Base-by-base conservation (phyloP, 2,888 invertebrate genomes). In the Chrysodeixis includens region DNA sequence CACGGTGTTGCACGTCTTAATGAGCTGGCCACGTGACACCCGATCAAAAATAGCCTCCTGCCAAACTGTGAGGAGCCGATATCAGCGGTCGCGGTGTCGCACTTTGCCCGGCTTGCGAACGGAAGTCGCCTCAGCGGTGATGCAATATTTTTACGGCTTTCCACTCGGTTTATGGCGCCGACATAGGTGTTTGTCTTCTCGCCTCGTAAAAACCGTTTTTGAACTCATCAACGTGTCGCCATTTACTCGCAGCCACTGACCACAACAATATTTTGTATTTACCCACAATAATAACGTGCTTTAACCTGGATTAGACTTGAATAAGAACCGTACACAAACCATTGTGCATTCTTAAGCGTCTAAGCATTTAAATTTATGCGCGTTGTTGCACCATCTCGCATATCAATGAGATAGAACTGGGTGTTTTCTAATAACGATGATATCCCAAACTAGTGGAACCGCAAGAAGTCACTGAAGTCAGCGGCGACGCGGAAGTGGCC, bases 401-500 rank as follows among this genome's bases (percentile, higher is more conserved):
- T 78, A 54, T 68, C 56, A 72, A 77, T 71, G 66, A 82, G 79
- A 77, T 77, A 67, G 53, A 73, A 62, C 32, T 46, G 56, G 52
- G 63, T 67, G 66, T 78, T 80, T 78, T 78, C 75, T 71, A 73
- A 78, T 67, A 68, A 64, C 64, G 40, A 20, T 63, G 69, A 68
- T 81, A 62, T 54, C 54, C 60, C 30, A 78, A 82, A 83, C 76
- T 76, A 65, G 73, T 76, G 51, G 54, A 66, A 59, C 58, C 56
- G 40, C 52, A 64, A 70, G 59, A 78, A 76, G 54, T 69, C 55
- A 75, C 71, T 71, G 35, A 63, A 69, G 62, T 64, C 67, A 67
- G 61, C 71, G 76, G 79, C 81, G 81, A 81, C 76, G 76, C 79
- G 80, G 79, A 85, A 80, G 75, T 87, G 88, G 88, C 88, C 86